phyloP scores from a whole-genome alignment of 2,113 vertebrate species.

The Turdus rufiventris region DNA sequence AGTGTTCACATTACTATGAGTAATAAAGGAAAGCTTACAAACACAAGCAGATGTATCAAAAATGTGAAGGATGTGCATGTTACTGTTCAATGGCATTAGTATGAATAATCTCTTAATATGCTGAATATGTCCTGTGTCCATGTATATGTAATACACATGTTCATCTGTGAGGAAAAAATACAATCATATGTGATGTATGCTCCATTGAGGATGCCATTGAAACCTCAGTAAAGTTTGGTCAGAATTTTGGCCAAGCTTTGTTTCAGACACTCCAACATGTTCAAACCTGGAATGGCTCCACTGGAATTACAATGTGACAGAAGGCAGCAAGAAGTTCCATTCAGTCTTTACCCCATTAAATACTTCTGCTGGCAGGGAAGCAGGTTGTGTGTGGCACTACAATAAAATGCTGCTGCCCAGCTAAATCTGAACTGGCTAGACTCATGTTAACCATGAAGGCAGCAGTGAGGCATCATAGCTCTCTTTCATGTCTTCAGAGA shows the following conservation, averaged over 20 bases:
- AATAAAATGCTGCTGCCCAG: background rate
- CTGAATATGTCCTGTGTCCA: background rate
- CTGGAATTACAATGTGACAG: slow-evolving; percentile 11
- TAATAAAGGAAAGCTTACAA: slow-evolving; percentile 57
- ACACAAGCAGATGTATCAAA: slow-evolving; percentile 36
- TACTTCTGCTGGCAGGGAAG: slow-evolving; percentile 37
- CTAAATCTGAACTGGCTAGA: slow-evolving; percentile 13
- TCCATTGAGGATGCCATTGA: background rate
- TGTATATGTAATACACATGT: background rate
- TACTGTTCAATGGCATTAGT: background rate
- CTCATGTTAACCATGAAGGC: background rate
- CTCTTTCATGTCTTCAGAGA: background rate
- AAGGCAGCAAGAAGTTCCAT: slow-evolving; percentile 38
- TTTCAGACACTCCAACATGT: slow-evolving; percentile 29
- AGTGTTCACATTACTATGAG: slow-evolving; percentile 43
- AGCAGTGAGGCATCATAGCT: background rate
- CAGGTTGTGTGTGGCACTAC: background rate
- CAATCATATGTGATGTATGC: background rate
- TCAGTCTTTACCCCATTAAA: slow-evolving; percentile 23
- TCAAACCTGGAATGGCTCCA: background rate
- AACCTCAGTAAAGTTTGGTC: slow-evolving; percentile 21
- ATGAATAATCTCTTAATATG: background rate
- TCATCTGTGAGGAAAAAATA: background rate
- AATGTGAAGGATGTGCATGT: slow-evolving; percentile 17
- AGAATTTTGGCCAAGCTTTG: slow-evolving; percentile 21